phyloP scores from a whole-genome alignment of 2,888 invertebrate species.

The Capitulum mitella region DNA sequence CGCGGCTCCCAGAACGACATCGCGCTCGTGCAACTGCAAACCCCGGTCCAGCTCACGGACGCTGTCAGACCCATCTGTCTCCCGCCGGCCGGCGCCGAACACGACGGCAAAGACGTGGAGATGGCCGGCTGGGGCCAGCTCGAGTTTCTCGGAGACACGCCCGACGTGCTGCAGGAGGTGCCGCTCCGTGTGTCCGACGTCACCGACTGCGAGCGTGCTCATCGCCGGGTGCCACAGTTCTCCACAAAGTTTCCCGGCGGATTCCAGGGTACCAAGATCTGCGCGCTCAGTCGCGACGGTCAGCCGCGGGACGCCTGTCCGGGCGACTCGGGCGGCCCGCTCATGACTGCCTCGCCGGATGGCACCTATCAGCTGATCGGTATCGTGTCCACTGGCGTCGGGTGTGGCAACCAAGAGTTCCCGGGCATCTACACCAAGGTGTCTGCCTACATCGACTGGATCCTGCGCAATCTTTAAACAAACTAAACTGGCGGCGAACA shows the following conservation, averaged over 20 bases:
- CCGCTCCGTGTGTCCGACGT: no score
- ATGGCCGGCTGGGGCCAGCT: background rate
- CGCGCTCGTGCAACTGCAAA: no score
- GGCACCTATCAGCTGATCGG: background rate
- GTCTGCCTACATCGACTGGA: background rate
- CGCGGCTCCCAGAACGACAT: background rate
- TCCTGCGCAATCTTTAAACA: background rate
- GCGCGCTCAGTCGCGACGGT: no score
- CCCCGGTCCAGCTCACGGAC: no score
- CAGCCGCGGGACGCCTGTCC: no score
- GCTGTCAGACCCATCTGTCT: background rate
- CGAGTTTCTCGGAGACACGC: no score
- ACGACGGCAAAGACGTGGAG: background rate
- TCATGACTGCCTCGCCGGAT: background rate
- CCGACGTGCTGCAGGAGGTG: no score
- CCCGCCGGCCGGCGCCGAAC: background rate
- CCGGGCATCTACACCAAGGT: background rate
- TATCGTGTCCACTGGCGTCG: background rate
- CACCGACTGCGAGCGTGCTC: background rate
- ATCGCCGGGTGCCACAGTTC: background rate
- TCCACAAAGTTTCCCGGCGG: background rate
- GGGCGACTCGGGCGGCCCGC: background rate
- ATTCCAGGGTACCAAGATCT: no score
- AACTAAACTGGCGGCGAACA: no score
- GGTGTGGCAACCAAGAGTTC: background rate